phyloP scores from a whole-genome alignment of 2,113 vertebrate genomes.

The Stomatorhinus ivindoensis region DNA sequence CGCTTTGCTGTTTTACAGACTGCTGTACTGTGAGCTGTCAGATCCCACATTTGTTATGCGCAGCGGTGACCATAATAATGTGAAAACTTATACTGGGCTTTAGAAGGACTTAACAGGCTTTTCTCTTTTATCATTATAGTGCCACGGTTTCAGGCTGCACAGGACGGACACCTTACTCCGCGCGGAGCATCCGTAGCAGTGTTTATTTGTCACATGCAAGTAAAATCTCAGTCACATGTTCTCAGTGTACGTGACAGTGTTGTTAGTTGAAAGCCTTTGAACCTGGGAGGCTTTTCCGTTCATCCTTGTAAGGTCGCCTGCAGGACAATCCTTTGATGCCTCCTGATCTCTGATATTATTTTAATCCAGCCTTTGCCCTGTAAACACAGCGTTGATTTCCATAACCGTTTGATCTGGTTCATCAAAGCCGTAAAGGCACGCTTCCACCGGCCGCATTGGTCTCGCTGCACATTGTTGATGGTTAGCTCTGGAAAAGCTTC shows the following conservation, averaged over 20 bases:
- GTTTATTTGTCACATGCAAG: not conserved
- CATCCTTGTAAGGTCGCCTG: not conserved
- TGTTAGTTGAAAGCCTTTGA: not conserved
- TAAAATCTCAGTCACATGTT: not conserved
- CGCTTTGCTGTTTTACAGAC: not conserved
- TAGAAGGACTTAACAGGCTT: not conserved
- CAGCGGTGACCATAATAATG: not conserved
- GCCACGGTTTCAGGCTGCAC: not conserved
- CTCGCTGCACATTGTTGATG: not conserved
- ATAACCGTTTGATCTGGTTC: not conserved
- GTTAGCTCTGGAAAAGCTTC: not conserved
- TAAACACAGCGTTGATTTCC: not conserved
- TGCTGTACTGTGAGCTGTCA: not conserved
- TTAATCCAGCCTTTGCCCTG: not conserved
- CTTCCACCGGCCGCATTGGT: not conserved
- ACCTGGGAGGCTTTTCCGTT: not conserved
- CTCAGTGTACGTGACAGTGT: not conserved
- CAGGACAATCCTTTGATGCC: not conserved
- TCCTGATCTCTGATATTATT: not conserved
- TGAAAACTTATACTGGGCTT: not conserved
- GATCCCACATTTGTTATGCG: not conserved
- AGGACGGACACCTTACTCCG: not conserved
- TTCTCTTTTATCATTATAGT: not conserved
- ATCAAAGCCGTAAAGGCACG: not conserved
- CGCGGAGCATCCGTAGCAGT: not conserved